Base-by-base conservation (phyloP, 1,140 invertebrate species). In the Hypsibius dujardini region DNA sequence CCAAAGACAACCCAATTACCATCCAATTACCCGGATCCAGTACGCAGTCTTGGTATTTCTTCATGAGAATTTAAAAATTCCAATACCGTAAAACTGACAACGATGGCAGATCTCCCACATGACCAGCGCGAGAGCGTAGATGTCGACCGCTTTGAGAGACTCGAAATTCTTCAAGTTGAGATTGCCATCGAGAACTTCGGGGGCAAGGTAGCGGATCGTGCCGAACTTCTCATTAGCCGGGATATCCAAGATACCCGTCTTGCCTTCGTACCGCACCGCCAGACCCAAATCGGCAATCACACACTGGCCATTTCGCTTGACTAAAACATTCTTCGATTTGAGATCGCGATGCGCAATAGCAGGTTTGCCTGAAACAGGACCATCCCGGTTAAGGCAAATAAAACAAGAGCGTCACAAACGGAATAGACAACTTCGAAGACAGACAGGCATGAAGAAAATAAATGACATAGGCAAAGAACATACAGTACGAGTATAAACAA, bases 341-440 rank as follows among this genome's bases (percentile, higher is more conserved):
- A 97, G 82, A 82, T 97, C 93, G 73, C 93, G 84, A 80, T 97
- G 94, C 42, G 93, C 94, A 76, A 97, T 95, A 0, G 90, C 90
- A 59, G 94, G 94, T 80, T 97, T 97, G 71, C 87, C 87, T 88
- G 77, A 15, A 45, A 67, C 12, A 70, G 3, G 12, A 42, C 28
- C 28, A 28, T 28, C 28, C 28, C 28, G 28, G 28, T 28, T 28
- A 28, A 28, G 28, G 28, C 28, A 28, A 28, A 28, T 28, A 28
- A 28, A 28, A 28, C 28, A 28, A 28, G 28, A 28, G 28, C 28
- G 28, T 28, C 28, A 28, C 28, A 28, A 28, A 28, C 0, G 28
- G 28, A 28, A 28, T 28, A 28, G 28, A 28, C 28, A 28, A 28
- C 28, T 28, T 28, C 28, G 28, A 28, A 28, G 28, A 28, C 28